Conservation (phyloP, 2,113 vertebrate genomes). For the Elanus axillaris region DNA sequence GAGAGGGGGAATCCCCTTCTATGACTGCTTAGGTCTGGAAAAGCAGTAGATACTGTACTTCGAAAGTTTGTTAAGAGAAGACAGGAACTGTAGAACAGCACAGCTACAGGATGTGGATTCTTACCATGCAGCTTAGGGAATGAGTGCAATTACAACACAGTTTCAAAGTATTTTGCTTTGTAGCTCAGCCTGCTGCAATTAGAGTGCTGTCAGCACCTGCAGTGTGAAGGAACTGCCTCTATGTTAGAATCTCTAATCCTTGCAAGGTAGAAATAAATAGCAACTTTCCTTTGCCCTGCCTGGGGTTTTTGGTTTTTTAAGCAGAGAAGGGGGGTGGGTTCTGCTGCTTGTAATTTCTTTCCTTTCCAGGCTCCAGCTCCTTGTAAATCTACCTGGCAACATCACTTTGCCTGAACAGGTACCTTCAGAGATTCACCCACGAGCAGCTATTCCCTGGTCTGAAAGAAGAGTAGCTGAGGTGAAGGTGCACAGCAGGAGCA, state of each 20-base stretch:
- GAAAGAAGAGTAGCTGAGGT: rapidly evolving
- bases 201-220: background rate
- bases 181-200: background rate
- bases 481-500: background rate
- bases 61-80: background rate
- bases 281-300: background rate
- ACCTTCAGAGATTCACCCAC: rapidly evolving
- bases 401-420: rapidly evolving
- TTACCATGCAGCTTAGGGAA: background rate
- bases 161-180: background rate
- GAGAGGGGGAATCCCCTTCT: background rate
- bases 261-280: background rate
- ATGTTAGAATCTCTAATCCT: background rate
- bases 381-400: rapidly evolving
- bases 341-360: rapidly evolving
- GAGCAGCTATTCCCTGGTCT: rapidly evolving
- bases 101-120: background rate
- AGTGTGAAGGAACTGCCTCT: background rate
- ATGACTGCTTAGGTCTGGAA: background rate
- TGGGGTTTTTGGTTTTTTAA: background rate
- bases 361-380: background rate
- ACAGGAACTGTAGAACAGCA: background rate
- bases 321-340: rapidly evolving
- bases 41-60: background rate
- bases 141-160: rapidly evolving